Conservation (phyloP, 2,888 invertebrate species). For the Hermaeophaga mercurialis region DNA sequence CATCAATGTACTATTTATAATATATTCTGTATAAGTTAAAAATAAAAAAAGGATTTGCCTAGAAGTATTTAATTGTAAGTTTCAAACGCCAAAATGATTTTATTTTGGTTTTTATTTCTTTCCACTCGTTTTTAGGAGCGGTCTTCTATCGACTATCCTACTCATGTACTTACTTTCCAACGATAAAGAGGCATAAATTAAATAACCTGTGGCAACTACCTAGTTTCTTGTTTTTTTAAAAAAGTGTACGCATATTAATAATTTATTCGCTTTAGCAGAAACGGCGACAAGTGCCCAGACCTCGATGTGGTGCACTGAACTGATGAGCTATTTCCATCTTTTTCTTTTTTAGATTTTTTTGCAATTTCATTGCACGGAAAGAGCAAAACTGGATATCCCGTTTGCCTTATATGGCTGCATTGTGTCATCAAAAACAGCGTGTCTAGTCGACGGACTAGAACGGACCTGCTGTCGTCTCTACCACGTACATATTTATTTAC, state of each 20-base stretch:
- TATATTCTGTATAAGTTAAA: too few relatives aligned
- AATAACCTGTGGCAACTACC: neutral
- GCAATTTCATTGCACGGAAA: constrained; percentile 16
- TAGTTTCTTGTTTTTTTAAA: neutral
- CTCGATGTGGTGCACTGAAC: constrained; percentile 37
- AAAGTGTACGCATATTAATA: too few relatives aligned
- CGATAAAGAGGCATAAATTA: too few relatives aligned
- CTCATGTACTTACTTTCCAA: too few relatives aligned
- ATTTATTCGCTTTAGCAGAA: neutral
- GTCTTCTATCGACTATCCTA: too few relatives aligned
- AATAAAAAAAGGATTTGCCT: too few relatives aligned
- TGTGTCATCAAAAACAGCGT: constrained; percentile 20
- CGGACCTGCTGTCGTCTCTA: neutral
- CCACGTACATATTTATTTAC: neutral
- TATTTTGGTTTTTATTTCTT: too few relatives aligned
- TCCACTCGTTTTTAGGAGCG: too few relatives aligned
- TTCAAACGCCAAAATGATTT: too few relatives aligned
- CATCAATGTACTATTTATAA: too few relatives aligned
- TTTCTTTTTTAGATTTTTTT: constrained; percentile 21
- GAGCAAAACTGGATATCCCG: constrained; percentile 26
- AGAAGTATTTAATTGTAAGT: too few relatives aligned
- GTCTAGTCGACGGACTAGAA: constrained; percentile 17
- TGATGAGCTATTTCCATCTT: constrained; percentile 34
- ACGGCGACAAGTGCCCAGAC: neutral
- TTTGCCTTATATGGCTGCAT: constrained; percentile 17